Evolutionary conservation across 2,113 vertebrate species (phyloP).

Genomic region (Crocuta crocuta): DNA sequence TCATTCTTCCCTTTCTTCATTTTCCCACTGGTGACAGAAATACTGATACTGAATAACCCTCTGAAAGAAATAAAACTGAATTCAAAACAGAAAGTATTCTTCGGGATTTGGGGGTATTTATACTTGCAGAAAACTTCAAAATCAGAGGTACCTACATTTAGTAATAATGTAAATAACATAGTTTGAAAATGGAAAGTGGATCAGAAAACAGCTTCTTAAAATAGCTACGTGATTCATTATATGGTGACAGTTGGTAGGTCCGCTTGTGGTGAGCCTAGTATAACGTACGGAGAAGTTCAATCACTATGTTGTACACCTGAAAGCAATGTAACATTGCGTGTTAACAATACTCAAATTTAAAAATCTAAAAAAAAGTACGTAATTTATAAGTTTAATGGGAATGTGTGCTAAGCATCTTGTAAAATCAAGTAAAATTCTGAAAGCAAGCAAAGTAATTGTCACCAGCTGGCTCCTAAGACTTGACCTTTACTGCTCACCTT

Average conservation of each 20-base stretch:
- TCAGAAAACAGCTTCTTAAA: conserved; percentile 23
- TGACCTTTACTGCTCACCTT: not conserved
- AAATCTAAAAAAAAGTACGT: not conserved
- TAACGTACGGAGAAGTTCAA: not conserved
- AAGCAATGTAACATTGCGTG: not conserved
- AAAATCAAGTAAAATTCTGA: not conserved
- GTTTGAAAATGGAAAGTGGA: not conserved
- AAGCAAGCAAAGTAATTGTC: not conserved
- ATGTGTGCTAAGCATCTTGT: not conserved
- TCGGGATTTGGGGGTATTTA: not conserved
- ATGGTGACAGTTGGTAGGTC: not conserved
- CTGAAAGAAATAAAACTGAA: not conserved
- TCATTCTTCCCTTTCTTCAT: not conserved
- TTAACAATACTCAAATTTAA: not conserved
- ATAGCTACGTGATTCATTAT: not conserved
- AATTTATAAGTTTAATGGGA: not conserved
- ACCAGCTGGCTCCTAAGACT: not conserved
- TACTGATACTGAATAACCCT: not conserved
- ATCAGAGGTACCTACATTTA: not conserved
- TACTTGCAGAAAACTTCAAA: not conserved
- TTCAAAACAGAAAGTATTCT: not conserved
- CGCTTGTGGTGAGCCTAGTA: not conserved
- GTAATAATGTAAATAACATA: not conserved
- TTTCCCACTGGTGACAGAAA: not conserved
- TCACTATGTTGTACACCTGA: not conserved